phyloP scores from a whole-genome alignment of 2,797 vertebrate genomes.

The Macrochelys suwanniensis region DNA sequence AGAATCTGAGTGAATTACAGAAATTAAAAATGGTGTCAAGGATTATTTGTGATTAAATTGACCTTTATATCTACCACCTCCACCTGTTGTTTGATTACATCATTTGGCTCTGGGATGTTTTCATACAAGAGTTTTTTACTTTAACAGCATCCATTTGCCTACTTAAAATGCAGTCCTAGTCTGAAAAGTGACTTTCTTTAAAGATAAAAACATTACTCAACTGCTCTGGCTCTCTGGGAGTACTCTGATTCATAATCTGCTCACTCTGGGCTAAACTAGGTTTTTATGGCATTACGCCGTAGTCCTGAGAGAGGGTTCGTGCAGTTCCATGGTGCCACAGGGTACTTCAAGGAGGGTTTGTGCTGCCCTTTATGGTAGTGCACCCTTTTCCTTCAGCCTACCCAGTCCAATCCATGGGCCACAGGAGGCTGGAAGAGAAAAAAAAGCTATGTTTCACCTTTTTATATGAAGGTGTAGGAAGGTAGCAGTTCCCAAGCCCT shows the following conservation, averaged over 20 bases:
- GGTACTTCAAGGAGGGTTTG: neutral
- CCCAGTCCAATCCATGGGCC: neutral
- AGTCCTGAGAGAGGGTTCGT: neutral
- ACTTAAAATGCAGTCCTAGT: neutral
- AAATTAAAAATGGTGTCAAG: neutral
- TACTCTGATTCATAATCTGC: conserved; percentile 16
- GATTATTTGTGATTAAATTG: conserved; percentile 5
- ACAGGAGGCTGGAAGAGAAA: neutral
- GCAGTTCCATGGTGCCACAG: neutral
- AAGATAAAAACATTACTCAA: neutral
- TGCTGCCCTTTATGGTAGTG: neutral
- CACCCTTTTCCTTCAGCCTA: neutral
- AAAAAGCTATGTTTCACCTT: neutral
- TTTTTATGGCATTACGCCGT: neutral
- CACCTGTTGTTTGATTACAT: neutral
- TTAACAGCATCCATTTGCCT: neutral
- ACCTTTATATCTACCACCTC: neutral
- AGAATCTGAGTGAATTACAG: neutral
- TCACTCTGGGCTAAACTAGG: neutral
- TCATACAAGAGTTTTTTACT: neutral
- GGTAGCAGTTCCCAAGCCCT: too few relatives aligned
- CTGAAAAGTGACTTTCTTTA: too few relatives aligned
- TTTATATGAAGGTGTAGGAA: neutral
- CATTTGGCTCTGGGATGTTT: neutral
- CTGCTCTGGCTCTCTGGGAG: neutral